phyloP scores from a whole-genome alignment of 2,888 invertebrate genomes.

The Drosophila flavopinicola region DNA sequence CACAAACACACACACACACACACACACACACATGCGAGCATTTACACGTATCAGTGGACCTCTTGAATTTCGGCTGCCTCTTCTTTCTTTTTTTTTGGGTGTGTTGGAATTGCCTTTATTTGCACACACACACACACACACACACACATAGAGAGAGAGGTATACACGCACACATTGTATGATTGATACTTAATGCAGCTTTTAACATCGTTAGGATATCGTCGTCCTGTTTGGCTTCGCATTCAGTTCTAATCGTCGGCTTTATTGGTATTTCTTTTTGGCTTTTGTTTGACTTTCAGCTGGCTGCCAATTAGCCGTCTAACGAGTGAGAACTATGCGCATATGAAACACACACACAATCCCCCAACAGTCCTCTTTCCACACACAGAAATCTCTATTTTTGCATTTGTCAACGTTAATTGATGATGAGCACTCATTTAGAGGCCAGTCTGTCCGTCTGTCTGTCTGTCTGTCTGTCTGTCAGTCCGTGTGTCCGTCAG shows the following conservation, averaged over 20 bases:
- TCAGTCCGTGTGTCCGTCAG: slow-evolving; percentile 15
- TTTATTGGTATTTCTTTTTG: slow-evolving; percentile 72
- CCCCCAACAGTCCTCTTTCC: neutral
- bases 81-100: slow-evolving; percentile 37
- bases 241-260: slow-evolving; percentile 58
- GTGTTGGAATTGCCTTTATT: slow-evolving; percentile 3
- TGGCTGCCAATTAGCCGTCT: slow-evolving; percentile 69
- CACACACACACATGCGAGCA: slow-evolving; percentile 4
- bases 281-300: slow-evolving; percentile 72
- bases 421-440: slow-evolving; percentile 76
- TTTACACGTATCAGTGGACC: slow-evolving; percentile 60
- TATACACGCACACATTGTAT: slow-evolving; percentile 42
- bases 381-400: slow-evolving; percentile 33
- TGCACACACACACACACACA: slow-evolving; percentile 6
- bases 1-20: neutral
- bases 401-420: slow-evolving; percentile 77
- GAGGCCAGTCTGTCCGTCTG: slow-evolving; percentile 36
- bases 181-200: slow-evolving; percentile 76
- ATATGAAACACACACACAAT: neutral
- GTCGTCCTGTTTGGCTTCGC: slow-evolving; percentile 37
- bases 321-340: slow-evolving; percentile 41
- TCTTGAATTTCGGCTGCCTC: slow-evolving; percentile 56
- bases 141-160: too few species aligned
- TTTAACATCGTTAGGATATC: slow-evolving; percentile 76
- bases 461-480: too few species aligned